Percentiles rank a stretch among this genome's conserved stretches.
Evolutionary conservation across 2,888 invertebrate genomes (phyloP).

Genomic region (Pheosia gnoma): DNA sequence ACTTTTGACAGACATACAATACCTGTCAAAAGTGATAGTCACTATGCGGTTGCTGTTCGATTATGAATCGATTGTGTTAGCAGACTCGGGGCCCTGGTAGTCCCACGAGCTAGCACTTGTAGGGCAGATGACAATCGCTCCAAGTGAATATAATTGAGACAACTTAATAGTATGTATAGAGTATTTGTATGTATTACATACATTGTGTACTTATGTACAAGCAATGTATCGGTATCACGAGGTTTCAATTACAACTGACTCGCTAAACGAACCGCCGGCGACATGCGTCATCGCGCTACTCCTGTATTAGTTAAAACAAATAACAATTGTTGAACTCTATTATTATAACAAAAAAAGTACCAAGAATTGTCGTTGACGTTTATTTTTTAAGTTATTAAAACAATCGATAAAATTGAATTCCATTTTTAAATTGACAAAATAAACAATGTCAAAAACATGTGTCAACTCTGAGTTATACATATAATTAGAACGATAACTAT

Average conservation of each 20-base stretch:
- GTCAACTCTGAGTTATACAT: background rate
- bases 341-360: background rate
- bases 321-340: constrained; percentile 25
- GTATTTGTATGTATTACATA: background rate
- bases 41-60: too few species aligned
- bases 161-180: background rate
- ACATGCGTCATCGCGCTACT: constrained; percentile 43
- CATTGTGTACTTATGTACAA: constrained; percentile 29
- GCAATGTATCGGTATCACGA: constrained; percentile 68
- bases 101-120: too few species aligned
- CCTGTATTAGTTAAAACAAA: constrained; percentile 15
- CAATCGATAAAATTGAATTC: background rate
- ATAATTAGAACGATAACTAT: background rate
- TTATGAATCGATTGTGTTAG: too few species aligned
- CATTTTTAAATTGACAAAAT: background rate
- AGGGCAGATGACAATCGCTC: too few species aligned
- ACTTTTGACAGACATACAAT: too few species aligned
- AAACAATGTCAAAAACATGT: too few species aligned
- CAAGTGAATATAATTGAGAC: too few species aligned
- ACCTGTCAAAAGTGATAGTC: too few species aligned
- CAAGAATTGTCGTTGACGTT: background rate
- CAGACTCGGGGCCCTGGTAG: too few species aligned
- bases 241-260: constrained; percentile 74
- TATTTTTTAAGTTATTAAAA: background rate
- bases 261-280: constrained; percentile 63